Percentiles rank a stretch among this genome's conserved stretches.
Conservation (phyloP, 2,888 invertebrate species). For the Drosophila prolongata region DNA sequence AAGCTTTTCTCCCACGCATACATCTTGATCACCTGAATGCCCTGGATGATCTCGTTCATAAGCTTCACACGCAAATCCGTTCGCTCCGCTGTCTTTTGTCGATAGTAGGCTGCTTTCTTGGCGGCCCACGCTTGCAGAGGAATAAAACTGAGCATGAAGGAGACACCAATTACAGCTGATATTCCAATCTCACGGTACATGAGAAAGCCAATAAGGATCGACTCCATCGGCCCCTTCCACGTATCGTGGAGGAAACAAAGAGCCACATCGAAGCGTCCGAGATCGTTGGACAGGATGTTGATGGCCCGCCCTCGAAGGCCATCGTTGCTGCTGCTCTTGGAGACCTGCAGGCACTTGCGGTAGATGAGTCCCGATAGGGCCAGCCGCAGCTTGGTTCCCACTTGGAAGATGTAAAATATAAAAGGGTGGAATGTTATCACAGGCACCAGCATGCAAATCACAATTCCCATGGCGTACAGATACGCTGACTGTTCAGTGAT, state of each 20-base stretch:
- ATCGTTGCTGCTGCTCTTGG: conserved; percentile 92
- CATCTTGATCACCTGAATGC: conserved; percentile 95
- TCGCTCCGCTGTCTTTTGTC: conserved; percentile 89
- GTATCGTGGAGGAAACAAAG: conserved; percentile 95
- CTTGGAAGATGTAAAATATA: conserved; percentile 89
- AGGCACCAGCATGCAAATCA: conserved; percentile 86
- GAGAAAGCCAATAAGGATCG: conserved; percentile 85
- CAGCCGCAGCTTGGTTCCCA: conserved; percentile 89
- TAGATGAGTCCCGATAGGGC: conserved; percentile 91
- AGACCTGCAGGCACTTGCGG: conserved; percentile 89
- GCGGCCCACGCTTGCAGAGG: conserved; percentile 91
- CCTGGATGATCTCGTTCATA: conserved; percentile 95
- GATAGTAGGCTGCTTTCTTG: conserved; percentile 88
- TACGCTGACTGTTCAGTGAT: conserved; percentile 87
- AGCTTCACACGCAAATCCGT: conserved; percentile 94
- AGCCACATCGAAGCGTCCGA: conserved; percentile 95
- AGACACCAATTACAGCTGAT: conserved; percentile 89
- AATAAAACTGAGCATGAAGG: conserved; percentile 89
- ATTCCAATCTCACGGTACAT: conserved; percentile 87
- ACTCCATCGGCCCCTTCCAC: conserved; percentile 93
- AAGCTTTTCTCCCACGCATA: conserved; percentile 95
- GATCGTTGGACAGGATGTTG: conserved; percentile 97
- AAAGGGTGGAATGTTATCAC: conserved; percentile 89
- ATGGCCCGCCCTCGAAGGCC: conserved; percentile 92
- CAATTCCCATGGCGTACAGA: conserved; percentile 88